Evolutionary conservation across 2,888 invertebrate genomes (phyloP).

Genomic region (Epinotia demarniana): DNA sequence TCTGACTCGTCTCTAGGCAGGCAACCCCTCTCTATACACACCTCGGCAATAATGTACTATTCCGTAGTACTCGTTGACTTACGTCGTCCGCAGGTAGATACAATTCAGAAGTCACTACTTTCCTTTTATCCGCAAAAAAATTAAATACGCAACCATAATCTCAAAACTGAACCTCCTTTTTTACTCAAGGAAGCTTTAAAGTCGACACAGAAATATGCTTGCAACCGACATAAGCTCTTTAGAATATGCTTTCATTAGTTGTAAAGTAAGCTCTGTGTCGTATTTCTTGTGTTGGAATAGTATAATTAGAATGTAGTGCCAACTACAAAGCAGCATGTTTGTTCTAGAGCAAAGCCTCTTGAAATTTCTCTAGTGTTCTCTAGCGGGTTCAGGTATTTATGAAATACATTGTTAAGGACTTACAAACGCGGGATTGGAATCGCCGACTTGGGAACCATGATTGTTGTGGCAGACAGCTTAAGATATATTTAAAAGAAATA

Average conservation of each 20-base stretch:
- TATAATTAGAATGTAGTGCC: conserved; percentile 8
- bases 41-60: no score
- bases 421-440: not conserved
- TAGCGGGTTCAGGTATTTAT: not conserved
- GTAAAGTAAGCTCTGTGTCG: not conserved
- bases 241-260: conserved; percentile 7
- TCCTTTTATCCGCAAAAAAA: not conserved
- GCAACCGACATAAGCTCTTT: not conserved
- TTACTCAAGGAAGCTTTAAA: not conserved
- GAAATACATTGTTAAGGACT: not conserved
- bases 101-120: not conserved
- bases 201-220: not conserved
- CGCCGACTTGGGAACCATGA: not conserved
- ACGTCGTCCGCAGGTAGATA: not conserved
- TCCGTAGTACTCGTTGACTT: no score
- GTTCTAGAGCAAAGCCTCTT: conserved; percentile 5
- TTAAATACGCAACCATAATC: not conserved
- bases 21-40: no score
- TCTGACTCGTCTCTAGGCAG: no score
- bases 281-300: conserved; percentile 6
- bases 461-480: not conserved
- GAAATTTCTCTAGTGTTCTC: conserved; percentile 3
- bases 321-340: conserved; percentile 18
- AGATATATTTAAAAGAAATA: no score
- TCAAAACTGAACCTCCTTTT: not conserved